Base-by-base conservation (phyloP, 2,797 vertebrate genomes). In the Phalanger gymnotis region DNA sequence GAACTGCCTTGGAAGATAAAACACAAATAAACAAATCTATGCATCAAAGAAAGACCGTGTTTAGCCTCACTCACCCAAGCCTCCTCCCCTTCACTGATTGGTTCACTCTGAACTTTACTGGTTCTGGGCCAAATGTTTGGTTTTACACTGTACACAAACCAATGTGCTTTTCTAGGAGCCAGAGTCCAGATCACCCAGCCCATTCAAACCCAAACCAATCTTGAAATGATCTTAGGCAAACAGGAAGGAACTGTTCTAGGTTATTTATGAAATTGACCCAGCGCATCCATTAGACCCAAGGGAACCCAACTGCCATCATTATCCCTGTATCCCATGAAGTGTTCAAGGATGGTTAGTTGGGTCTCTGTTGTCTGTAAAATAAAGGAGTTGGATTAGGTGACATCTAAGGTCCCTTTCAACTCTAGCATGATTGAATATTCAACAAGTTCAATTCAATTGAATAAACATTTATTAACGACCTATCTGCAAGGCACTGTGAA, bases 111-210 rank as follows among this genome's bases (percentile, higher is more conserved):
- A 53, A 81, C 58, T 95, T 91, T 56, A 31, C 73, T 87, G 95
- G 61, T 51, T 22, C 31, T 91, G 1, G 7, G 30, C 40, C 31
- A 3, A 52, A 25, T 90, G 0, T 93, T 95, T 96, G 93, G 81
- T 13, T 95, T 95, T 92, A 91, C 53, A 87, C 16, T 93, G 93
- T 56, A 89, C 95, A 97, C 54, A 95, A 96, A 58, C 73, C 25
- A n/a, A 27, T 53, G 61, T 58, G 61, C 93, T 31, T 73, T 61
- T 57, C 9, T 9, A 51, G 91, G 54, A 92, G 61, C 19, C 95
- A 92, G 95, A 97, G 97, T 95, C 92, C 96, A 97, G 93, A 92
- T 55, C 54, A 1, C 28, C 25, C 1, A 19, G n/a, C 47, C 40
- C 89, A 87, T 34, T 1, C 10, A 3, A 0, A 22, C 73, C 52